A percentile compares a stretch with the other conserved stretches of the same genome.
Conservation (phyloP, 1,140 invertebrate genomes). For the Zaprionus gabonicus region DNA sequence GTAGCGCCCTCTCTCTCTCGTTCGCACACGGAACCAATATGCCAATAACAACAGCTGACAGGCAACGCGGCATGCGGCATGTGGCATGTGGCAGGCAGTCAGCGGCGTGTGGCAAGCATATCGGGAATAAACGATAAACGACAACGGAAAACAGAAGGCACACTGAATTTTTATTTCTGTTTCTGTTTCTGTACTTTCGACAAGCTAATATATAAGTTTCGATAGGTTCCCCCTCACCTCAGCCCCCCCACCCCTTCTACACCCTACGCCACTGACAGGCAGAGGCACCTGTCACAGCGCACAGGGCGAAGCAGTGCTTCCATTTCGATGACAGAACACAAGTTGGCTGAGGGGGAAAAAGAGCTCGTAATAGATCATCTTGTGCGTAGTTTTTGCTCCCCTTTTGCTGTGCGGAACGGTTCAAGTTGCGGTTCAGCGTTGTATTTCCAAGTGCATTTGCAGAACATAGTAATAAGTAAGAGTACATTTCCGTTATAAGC, state of each 20-base stretch:
- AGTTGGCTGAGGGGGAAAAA: background rate
- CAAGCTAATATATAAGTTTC: slow-evolving; percentile 33
- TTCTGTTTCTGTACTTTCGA: slow-evolving; percentile 4
- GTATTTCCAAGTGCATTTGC: background rate
- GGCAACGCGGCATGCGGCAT: slow-evolving; percentile 9
- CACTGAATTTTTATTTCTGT: slow-evolving; percentile 22
- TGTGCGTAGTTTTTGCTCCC: background rate
- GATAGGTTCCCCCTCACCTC: background rate
- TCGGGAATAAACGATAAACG: slow-evolving; percentile 20
- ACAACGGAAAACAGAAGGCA: background rate
- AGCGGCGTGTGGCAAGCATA: background rate
- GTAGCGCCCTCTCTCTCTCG: slow-evolving; percentile 3
- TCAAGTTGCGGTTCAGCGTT: background rate
- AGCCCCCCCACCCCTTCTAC: background rate
- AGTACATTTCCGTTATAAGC: too few relatives aligned
- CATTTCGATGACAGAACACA: slow-evolving; percentile 19
- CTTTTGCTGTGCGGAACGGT: background rate
- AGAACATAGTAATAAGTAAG: too few relatives aligned
- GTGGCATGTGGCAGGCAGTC: slow-evolving; percentile 10
- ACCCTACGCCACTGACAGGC: slow-evolving; percentile 7
- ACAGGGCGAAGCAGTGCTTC: background rate
- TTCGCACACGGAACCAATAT: slow-evolving; percentile 28
- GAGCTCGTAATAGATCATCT: slow-evolving; percentile 4
- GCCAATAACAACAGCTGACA: slow-evolving; percentile 50
- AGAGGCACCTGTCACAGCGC: slow-evolving; percentile 25